phyloP scores from a whole-genome alignment of 2,888 invertebrate genomes.

The Chesias legatella region DNA sequence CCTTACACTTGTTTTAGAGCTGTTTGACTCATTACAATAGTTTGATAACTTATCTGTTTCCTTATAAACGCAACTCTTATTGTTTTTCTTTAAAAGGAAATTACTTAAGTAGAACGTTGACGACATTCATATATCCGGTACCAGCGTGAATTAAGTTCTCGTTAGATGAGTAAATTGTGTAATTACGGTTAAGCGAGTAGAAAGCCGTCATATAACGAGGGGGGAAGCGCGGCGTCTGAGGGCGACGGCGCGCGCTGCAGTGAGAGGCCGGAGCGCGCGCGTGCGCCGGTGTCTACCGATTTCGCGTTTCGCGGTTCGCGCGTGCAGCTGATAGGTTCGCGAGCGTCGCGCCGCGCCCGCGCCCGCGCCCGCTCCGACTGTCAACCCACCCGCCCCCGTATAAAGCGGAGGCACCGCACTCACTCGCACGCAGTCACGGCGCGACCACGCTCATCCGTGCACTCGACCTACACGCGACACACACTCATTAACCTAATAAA shows the following conservation, averaged over 20 bases:
- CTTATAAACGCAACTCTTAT: background rate
- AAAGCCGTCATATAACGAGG: constrained; percentile 43
- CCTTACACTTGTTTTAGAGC: constrained; percentile 1
- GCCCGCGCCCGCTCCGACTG: constrained; percentile 40
- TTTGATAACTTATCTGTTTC: constrained; percentile 6
- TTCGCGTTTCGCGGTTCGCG: constrained; percentile 14
- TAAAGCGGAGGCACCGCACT: constrained; percentile 62
- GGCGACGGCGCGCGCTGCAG: constrained; percentile 52
- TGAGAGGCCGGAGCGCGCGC: constrained; percentile 32
- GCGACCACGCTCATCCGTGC: constrained; percentile 62
- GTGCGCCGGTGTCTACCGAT: constrained; percentile 33
- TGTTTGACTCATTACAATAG: background rate
- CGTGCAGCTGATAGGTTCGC: constrained; percentile 27
- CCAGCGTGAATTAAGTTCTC: constrained; percentile 26
- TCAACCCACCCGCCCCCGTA: constrained; percentile 46
- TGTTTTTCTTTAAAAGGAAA: background rate
- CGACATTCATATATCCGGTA: constrained; percentile 29
- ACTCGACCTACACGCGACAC: constrained; percentile 57
- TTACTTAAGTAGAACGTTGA: constrained; percentile 5
- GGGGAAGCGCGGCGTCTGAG: constrained; percentile 38
- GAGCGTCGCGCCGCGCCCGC: constrained; percentile 39
- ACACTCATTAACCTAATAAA: constrained; percentile 25
- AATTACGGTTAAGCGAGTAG: constrained; percentile 61
- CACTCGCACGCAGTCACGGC: constrained; percentile 71
- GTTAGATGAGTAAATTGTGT: constrained; percentile 49